Evolutionary conservation across 2,888 invertebrate genomes (phyloP).

Genomic region (Plagiodera versicolora): DNA sequence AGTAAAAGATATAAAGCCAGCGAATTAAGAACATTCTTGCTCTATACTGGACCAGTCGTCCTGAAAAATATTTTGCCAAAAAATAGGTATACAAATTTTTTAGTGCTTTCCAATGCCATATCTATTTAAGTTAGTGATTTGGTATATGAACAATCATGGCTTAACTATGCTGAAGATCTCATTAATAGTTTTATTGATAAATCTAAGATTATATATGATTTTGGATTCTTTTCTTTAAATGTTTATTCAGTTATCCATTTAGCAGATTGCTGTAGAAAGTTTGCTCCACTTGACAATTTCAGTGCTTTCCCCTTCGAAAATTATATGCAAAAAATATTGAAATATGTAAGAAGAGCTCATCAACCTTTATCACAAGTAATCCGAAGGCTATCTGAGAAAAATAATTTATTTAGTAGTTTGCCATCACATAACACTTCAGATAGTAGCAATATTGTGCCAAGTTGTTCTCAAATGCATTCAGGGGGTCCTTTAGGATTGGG

Average conservation of each 20-base stretch:
- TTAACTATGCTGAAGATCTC: slow-evolving; percentile 21
- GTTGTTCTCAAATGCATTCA: slow-evolving; percentile 14
- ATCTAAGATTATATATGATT: slow-evolving; percentile 23
- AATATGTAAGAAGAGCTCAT: slow-evolving; percentile 19
- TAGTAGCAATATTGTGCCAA: slow-evolving; percentile 6
- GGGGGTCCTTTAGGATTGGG: slow-evolving; percentile 14
- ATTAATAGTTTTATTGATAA: slow-evolving; percentile 15
- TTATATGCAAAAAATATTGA: slow-evolving; percentile 18
- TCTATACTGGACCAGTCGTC: slow-evolving; percentile 25
- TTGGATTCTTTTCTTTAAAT: slow-evolving; percentile 24
- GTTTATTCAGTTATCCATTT: slow-evolving; percentile 20
- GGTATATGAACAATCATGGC: slow-evolving; percentile 14
- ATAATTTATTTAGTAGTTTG: slow-evolving; percentile 11
- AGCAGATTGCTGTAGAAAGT: slow-evolving; percentile 22
- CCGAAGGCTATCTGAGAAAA: slow-evolving; percentile 7
- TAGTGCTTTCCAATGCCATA: slow-evolving; percentile 20
- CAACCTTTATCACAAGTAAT: slow-evolving; percentile 22
- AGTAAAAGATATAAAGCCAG: slow-evolving; percentile 26
- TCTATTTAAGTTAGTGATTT: slow-evolving; percentile 24
- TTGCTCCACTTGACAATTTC: slow-evolving; percentile 12
- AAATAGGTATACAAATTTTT: slow-evolving; percentile 21
- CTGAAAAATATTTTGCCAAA: slow-evolving; percentile 21
- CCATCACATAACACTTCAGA: slow-evolving; percentile 3
- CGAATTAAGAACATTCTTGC: slow-evolving; percentile 22
- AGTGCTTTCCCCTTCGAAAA: no score